These are phyloP conservation scores for Phenganax stokvisi DNA, from an alignment of 92 coral and sea anemone species.

Conservation along the genomic window DNA sequence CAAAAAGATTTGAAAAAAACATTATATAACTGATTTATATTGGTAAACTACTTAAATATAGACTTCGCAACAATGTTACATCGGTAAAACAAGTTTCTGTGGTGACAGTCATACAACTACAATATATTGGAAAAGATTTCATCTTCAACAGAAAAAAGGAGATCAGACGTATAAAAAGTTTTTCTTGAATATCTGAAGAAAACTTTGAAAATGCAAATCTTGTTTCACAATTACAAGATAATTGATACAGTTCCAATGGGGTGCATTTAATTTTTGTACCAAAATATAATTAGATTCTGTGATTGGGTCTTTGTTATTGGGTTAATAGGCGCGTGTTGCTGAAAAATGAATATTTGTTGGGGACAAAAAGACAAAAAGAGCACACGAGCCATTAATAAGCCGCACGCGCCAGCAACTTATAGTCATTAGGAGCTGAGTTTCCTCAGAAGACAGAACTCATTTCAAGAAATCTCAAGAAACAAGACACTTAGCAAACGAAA, in stretches of 20 bases:
- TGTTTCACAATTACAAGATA: conserved; percentile 23
- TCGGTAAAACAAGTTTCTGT: no score
- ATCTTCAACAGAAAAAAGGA: no score
- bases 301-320: conserved; percentile 39
- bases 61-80: no score
- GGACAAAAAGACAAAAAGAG: conserved; percentile 63
- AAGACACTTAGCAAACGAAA: background rate
- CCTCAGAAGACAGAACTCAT: background rate
- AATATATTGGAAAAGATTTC: no score
- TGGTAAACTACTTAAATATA: no score
- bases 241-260: conserved; percentile 39
- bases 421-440: conserved; percentile 67
- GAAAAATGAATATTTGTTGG: conserved; percentile 70
- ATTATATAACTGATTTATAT: no score
- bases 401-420: conserved; percentile 99
- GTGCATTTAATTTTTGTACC: conserved; percentile 36
- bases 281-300: conserved; percentile 36
- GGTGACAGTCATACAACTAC: no score
- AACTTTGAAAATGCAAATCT: conserved; percentile 23
- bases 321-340: conserved; percentile 39
- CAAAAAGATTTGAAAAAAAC: no score
- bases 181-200: background rate
- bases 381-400: conserved; percentile 91
- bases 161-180: no score
- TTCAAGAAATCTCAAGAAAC: background rate